These are phyloP conservation scores for Lydus trimaculatus DNA, from an alignment of 2,888 invertebrate species.

Conservation along the genomic window DNA sequence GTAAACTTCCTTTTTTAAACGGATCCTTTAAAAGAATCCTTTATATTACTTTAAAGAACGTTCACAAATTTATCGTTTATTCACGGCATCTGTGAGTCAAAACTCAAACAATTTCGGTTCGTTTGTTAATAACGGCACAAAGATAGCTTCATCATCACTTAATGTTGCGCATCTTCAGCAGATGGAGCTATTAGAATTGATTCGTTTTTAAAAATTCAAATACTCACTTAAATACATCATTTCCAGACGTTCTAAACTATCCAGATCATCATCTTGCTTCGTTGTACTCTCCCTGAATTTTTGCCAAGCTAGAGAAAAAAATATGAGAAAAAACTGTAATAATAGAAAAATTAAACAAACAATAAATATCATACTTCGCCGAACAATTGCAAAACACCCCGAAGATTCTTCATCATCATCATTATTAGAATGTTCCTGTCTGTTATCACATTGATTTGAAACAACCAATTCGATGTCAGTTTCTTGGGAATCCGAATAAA, in stretches of 20 bases:
- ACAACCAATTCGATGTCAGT: not conserved
- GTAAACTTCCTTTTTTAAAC: too few relatives aligned
- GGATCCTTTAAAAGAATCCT: too few relatives aligned
- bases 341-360: not conserved
- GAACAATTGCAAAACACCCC: not conserved
- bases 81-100: not conserved
- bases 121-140: not conserved
- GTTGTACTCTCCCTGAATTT: conserved; percentile 31
- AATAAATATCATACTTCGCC: not conserved
- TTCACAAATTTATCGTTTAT: too few relatives aligned
- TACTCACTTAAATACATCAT: conserved; percentile 41
- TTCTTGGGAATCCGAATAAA: not conserved
- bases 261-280: conserved; percentile 34
- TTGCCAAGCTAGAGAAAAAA: conserved; percentile 32
- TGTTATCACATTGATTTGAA: not conserved
- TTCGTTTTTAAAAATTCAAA: conserved; percentile 7
- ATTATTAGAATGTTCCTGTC: not conserved
- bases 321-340: not conserved
- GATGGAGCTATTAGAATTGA: conserved; percentile 6
- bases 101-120: not conserved
- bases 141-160: not conserved
- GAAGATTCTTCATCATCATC: not conserved
- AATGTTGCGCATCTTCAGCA: not conserved
- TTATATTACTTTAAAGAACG: too few relatives aligned
- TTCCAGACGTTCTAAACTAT: conserved; percentile 40